Base-by-base conservation (phyloP, 2,797 vertebrate species). In the Pseudochromis fuscus region DNA sequence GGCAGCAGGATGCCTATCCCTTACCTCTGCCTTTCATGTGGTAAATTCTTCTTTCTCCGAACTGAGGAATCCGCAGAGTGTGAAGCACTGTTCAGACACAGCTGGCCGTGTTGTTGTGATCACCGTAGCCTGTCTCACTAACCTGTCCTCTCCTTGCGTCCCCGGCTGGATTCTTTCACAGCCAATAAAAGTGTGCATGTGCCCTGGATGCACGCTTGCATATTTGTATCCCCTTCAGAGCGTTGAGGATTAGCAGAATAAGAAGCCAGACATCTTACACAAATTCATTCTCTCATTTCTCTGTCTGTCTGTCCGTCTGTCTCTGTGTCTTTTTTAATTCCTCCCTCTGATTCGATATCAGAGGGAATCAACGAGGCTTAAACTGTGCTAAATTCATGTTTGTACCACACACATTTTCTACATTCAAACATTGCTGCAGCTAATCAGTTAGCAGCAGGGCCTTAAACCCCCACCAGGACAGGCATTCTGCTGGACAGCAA, bases 1-100 rank as follows among this genome's bases (percentile, higher is more conserved):
- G 67, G 77, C 74, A 69, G 81, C 78, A 70, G 79, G 72, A 79
- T 75, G 73, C 78, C 87, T 77, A 56, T 89, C 72, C 58, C 67
- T 79, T 85, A 76, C 72, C 71, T 77, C 51, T 11, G 72, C 73
- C 78, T 89, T 89, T 89, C 80, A 85, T 90, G 77, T 83, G 72
- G 4, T 79, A 77, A 82, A 79, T 75, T 79, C 66, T 50, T 46
- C 67, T 52, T 65, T 69, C 64, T 72, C 76, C n/a, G 21, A 81
- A 79, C 40, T 62, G 79, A 81, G 72, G 71, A 73, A 75, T 81
- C 61, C 63, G 77, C 62, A 13, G 42, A 40, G 74, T 89, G 52
- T 85, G 82, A 86, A 87, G 84, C 45, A 8, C 52, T 65, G 68
- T 81, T 88, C 82, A 85, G 55, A 84, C 75, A 33, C 61, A 67